A percentile compares a stretch with the other conserved stretches of the same genome.
Evolutionary conservation across 2,888 invertebrate genomes (phyloP).

Genomic region (Phengaris arion): DNA sequence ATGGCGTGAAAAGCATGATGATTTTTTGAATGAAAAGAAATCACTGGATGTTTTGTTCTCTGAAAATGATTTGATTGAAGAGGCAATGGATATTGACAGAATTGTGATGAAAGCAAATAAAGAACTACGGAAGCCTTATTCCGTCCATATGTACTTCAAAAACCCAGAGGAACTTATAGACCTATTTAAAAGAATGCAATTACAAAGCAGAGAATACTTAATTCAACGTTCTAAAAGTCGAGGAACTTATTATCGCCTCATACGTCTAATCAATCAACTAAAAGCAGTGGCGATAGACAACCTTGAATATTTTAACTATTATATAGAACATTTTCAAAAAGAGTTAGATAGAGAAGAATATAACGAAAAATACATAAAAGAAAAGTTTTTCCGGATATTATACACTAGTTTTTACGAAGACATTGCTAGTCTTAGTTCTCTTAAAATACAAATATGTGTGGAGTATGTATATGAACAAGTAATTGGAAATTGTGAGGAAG

Average conservation of each 20-base stretch:
- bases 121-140: constrained; percentile 59
- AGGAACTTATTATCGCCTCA: constrained; percentile 55
- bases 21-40: constrained; percentile 55
- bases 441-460: constrained; percentile 70
- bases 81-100: constrained; percentile 62
- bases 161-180: constrained; percentile 64
- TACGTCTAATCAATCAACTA: constrained; percentile 60
- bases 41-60: constrained; percentile 68
- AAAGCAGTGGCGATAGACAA: constrained; percentile 60
- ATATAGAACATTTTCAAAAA: constrained; percentile 59
- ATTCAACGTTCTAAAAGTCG: constrained; percentile 64
- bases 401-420: constrained; percentile 65
- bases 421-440: constrained; percentile 62
- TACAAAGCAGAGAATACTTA: constrained; percentile 72
- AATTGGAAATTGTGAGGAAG: constrained; percentile 72
- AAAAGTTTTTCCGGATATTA: constrained; percentile 69
- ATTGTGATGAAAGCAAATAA: constrained; percentile 61
- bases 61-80: constrained; percentile 66
- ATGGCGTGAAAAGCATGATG: constrained; percentile 67
- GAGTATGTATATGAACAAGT: constrained; percentile 73
- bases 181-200: constrained; percentile 68
- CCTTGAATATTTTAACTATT: constrained; percentile 68
- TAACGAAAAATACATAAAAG: constrained; percentile 61
- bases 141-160: constrained; percentile 57
- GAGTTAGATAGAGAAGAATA: constrained; percentile 61